These are phyloP conservation scores for Dromococcyx pavoninus DNA, from an alignment of 2,797 vertebrate species.

Conservation along the genomic window DNA sequence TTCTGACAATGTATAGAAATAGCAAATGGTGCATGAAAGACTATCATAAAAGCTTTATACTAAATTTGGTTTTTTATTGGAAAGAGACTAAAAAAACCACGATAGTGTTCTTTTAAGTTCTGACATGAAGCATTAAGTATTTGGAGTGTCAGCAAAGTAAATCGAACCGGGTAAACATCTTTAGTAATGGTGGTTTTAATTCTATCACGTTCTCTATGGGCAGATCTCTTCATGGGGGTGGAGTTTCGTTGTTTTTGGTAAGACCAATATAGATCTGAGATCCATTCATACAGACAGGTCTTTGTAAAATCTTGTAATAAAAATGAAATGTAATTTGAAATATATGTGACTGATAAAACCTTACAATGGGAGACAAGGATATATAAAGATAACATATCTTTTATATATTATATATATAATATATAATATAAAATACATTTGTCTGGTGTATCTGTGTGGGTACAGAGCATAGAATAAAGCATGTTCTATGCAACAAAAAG, in stretches of 20 bases:
- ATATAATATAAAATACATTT: not conserved
- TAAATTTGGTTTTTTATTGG: not conserved
- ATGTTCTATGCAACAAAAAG: not conserved
- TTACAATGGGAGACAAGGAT: not conserved
- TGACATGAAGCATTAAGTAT: not conserved
- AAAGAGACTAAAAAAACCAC: not conserved
- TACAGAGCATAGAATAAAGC: not conserved
- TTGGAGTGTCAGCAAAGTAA: not conserved
- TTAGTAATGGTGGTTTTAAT: not conserved
- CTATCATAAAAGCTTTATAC: not conserved
- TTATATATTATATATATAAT: no score
- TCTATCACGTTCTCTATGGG: not conserved
- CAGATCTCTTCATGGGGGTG: not conserved
- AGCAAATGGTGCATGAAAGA: not conserved
- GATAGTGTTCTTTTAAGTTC: not conserved
- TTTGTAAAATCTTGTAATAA: not conserved
- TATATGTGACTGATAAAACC: not conserved
- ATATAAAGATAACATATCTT: no score
- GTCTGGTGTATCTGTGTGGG: not conserved
- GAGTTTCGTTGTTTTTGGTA: not conserved
- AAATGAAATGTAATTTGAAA: not conserved
- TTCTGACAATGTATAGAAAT: not conserved
- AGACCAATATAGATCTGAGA: not conserved
- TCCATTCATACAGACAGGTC: not conserved
- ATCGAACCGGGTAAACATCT: not conserved